These are phyloP conservation scores for Drosophila neotestacea DNA, from an alignment of 2,888 invertebrate species.

Conservation along the genomic window DNA sequence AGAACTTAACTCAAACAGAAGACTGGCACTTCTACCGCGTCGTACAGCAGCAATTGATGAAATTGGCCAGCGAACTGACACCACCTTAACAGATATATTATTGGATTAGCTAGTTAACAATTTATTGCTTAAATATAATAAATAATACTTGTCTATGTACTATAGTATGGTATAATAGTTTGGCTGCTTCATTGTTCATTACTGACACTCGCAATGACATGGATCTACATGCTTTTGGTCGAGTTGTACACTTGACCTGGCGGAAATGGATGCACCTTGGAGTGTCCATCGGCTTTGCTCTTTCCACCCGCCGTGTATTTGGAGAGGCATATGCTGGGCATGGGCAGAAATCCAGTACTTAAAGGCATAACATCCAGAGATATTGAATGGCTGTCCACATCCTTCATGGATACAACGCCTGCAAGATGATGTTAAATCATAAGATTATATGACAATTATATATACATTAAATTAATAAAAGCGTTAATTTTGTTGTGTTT, in stretches of 20 bases:
- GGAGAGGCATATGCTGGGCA: conserved; percentile 94
- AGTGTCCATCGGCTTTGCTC: conserved; percentile 88
- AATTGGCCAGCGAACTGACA: conserved; percentile 57
- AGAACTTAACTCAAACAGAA: conserved; percentile 88
- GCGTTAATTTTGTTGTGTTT: conserved; percentile 37
- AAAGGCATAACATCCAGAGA: conserved; percentile 96
- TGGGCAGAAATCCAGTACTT: conserved; percentile 94
- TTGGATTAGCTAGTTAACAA: conserved; percentile 15
- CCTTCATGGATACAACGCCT: conserved; percentile 91
- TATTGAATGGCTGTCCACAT: conserved; percentile 90
- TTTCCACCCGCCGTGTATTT: conserved; percentile 92
- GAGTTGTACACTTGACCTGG: conserved; percentile 97
- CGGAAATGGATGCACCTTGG: conserved; percentile 94
- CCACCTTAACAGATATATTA: conserved; percentile 10
- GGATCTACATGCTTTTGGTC: conserved; percentile 95
- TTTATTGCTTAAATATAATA: conserved; percentile 38
- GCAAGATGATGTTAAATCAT: conserved; percentile 51
- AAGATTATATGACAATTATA: neutral
- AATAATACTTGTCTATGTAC: conserved; percentile 63
- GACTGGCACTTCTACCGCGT: conserved; percentile 91
- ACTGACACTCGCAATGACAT: conserved; percentile 89
- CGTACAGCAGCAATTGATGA: conserved; percentile 64
- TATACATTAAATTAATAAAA: conserved; percentile 4
- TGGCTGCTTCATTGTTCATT: conserved; percentile 76
- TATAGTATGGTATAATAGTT: conserved; percentile 11